Base-by-base conservation (phyloP, 2,113 vertebrate genomes). In the Motacilla alba region DNA sequence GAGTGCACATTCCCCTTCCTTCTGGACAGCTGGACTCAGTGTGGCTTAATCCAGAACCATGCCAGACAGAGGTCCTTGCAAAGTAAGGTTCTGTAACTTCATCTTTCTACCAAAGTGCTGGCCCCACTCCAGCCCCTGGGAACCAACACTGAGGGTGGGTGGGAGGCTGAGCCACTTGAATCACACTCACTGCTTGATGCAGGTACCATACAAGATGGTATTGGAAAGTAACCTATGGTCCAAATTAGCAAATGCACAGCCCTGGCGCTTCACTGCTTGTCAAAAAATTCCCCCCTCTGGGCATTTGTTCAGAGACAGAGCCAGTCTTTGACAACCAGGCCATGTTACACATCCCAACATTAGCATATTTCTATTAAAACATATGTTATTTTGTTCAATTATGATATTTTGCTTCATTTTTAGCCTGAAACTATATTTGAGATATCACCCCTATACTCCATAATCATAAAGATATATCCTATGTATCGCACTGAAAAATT, bases 391-490 rank as follows among this genome's bases (percentile, higher is more conserved):
- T 88, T 88, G 35, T 74, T 92, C 78, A 85, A 47, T 87, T 88
- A 70, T 70, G 90, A 74, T 87, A 88, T 66, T 66, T 84, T 84
- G 62, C 86, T 81, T 92, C 6, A 0, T 83, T 94, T 26, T 47
- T 89, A 83, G 80, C 93, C 93, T 64, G 56, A 89, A 89, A 82
- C 4, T 0, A 27, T 94, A 64, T 89, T 90, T 91, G 60, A 94
- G 79, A 67, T 80, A 85, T 67, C 84, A 83, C 44, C 52, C 72
- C 28, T 22, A 41, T 59, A 43, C 39, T 52, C 75, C 0, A 0
- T 83, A 87, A 95, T 95, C 91, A 88, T 87, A 85, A 90, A 95
- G 93, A 83, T 88, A 63, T 73, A 93, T 31, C 56, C 70, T 89
- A 73, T 77, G 58, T 56, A 30, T 89, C 78, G 49, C 63, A 63